phyloP scores from a whole-genome alignment of 1,140 invertebrate species.

The Euglossa dilemma region DNA sequence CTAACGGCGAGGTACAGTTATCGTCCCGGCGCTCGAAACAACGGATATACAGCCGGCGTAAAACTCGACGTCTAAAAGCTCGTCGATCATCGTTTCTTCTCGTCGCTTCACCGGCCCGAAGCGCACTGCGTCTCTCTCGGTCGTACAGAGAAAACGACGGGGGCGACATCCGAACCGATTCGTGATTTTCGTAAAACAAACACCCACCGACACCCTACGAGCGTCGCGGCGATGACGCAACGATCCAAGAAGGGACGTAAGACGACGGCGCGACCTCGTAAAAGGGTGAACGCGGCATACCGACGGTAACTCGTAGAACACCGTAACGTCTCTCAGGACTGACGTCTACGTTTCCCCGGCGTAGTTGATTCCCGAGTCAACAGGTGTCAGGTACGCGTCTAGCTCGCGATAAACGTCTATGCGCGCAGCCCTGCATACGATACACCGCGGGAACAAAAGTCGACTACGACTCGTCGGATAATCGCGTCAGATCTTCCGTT shows the following conservation, averaged over 20 bases:
- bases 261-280: constrained; percentile 30
- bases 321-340: constrained; percentile 38
- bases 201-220: neutral
- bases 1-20: constrained; percentile 15
- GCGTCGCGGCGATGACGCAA: constrained; percentile 11
- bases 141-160: neutral
- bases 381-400: constrained; percentile 55
- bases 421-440: constrained; percentile 18
- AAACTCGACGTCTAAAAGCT: no score
- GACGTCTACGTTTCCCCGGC: constrained; percentile 51
- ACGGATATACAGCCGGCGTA: neutral
- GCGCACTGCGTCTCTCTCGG: neutral
- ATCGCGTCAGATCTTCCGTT: neutral
- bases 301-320: constrained; percentile 61
- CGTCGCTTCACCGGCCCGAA: no score
- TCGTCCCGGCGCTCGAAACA: constrained; percentile 16
- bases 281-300: constrained; percentile 33
- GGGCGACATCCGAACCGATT: neutral
- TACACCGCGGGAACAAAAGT: constrained; percentile 21
- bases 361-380: constrained; percentile 47
- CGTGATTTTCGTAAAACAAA: neutral
- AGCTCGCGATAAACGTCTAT: constrained; percentile 32
- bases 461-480: neutral
- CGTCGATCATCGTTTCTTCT: neutral
- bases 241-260: neutral